Evolutionary conservation across 2,113 vertebrate genomes (phyloP).

Genomic region (Microtus richardsoni): DNA sequence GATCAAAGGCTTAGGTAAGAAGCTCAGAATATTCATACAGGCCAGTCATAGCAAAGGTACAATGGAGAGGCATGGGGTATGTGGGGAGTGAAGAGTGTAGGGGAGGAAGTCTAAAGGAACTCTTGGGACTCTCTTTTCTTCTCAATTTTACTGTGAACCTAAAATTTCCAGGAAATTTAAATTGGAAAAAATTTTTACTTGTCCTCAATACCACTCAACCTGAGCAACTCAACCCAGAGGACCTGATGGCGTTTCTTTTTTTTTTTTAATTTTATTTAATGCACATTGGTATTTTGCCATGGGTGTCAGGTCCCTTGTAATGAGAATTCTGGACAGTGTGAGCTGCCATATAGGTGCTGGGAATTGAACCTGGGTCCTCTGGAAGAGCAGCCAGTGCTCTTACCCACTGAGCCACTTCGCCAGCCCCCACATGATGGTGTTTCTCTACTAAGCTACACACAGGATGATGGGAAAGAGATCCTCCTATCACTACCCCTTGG

Average conservation of each 20-base stretch:
- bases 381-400: too few relatives aligned
- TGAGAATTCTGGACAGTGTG: too few relatives aligned
- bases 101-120: too few relatives aligned
- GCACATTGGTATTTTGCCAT: too few relatives aligned
- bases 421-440: neutral
- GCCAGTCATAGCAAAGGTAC: too few relatives aligned
- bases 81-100: fast-evolving
- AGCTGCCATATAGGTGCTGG: too few relatives aligned
- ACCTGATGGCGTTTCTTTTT: neutral
- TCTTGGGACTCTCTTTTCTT: neutral
- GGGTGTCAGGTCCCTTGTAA: too few relatives aligned
- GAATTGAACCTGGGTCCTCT: too few relatives aligned
- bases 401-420: too few relatives aligned
- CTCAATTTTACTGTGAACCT: neutral
- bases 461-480: neutral
- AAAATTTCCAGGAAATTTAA: neutral
- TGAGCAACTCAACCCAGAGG: neutral
- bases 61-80: too few relatives aligned
- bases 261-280: too few relatives aligned
- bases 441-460: neutral
- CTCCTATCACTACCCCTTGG: neutral
- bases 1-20: neutral
- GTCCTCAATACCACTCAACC: neutral
- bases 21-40: neutral
- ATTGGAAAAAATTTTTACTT: neutral